These are phyloP conservation scores for Antennarius striatus DNA, from an alignment of 2,113 vertebrate species.

Conservation along the genomic window DNA sequence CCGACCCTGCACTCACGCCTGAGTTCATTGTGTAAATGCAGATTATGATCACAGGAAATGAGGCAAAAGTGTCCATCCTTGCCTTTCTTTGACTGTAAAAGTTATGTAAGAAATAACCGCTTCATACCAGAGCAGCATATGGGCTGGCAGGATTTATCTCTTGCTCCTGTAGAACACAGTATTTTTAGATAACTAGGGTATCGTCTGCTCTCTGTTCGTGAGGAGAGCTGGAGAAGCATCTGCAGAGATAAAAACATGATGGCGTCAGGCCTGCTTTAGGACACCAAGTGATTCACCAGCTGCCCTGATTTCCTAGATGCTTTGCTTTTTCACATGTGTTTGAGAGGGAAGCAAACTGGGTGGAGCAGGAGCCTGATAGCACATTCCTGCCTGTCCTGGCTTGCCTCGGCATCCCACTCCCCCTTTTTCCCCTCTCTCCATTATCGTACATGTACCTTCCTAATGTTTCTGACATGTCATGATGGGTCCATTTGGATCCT, in stretches of 20 bases:
- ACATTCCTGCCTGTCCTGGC: conserved; percentile 45
- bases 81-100: neutral
- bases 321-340: conserved; percentile 7
- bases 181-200: conserved; percentile 5
- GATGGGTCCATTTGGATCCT: conserved; percentile 6
- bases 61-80: neutral
- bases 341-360: conserved; percentile 33
- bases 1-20: conserved; percentile 19
- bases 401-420: conserved; percentile 19
- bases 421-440: neutral
- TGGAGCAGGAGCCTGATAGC: conserved; percentile 27
- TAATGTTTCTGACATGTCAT: conserved; percentile 27
- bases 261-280: conserved; percentile 14
- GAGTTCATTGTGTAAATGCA: neutral
- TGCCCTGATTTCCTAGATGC: conserved; percentile 43
- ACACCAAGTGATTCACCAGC: conserved; percentile 33
- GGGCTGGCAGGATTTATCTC: neutral
- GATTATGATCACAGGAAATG: neutral
- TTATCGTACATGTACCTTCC: neutral
- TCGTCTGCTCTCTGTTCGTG: neutral
- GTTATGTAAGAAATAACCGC: neutral
- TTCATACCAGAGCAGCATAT: neutral
- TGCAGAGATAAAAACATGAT: neutral
- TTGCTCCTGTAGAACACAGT: neutral
- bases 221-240: neutral